A percentile compares a stretch with the other conserved stretches of the same genome.
phyloP scores from a whole-genome alignment of 1,140 invertebrate genomes.

The Temnothorax longispinosus region DNA sequence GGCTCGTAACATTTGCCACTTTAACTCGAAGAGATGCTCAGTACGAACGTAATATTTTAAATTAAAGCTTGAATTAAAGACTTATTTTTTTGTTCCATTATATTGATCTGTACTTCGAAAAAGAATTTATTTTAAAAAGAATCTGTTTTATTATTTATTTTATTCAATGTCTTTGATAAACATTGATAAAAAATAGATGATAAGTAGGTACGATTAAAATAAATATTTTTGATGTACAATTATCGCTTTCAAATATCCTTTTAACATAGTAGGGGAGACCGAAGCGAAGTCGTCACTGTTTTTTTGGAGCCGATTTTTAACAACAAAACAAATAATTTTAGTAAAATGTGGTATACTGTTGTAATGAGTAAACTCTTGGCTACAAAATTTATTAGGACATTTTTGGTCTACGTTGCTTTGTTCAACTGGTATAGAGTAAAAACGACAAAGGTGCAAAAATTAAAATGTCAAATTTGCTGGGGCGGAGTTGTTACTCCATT shows the following conservation, averaged over 20 bases:
- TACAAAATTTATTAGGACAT: too few species aligned
- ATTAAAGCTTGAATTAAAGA: slow-evolving; percentile 29
- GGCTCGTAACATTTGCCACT: background rate
- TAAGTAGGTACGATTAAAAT: background rate
- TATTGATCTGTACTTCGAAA: background rate
- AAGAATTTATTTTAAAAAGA: too few species aligned
- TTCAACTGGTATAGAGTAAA: too few species aligned
- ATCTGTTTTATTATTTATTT: background rate
- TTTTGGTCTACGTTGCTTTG: too few species aligned
- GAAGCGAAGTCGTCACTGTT: too few species aligned
- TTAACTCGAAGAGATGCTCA: background rate
- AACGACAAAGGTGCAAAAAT: too few species aligned
- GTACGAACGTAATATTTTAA: background rate
- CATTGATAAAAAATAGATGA: background rate
- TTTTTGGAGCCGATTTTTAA: too few species aligned
- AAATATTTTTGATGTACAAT: background rate
- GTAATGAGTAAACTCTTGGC: too few species aligned
- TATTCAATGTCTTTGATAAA: background rate
- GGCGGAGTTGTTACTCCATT: too few species aligned
- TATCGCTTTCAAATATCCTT: background rate
- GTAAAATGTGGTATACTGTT: too few species aligned
- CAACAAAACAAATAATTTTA: too few species aligned
- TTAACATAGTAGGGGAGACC: background rate
- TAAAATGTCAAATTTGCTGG: too few species aligned
- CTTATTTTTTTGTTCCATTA: background rate